phyloP scores from a whole-genome alignment of 2,797 vertebrate genomes.

The Dallia pectoralis region DNA sequence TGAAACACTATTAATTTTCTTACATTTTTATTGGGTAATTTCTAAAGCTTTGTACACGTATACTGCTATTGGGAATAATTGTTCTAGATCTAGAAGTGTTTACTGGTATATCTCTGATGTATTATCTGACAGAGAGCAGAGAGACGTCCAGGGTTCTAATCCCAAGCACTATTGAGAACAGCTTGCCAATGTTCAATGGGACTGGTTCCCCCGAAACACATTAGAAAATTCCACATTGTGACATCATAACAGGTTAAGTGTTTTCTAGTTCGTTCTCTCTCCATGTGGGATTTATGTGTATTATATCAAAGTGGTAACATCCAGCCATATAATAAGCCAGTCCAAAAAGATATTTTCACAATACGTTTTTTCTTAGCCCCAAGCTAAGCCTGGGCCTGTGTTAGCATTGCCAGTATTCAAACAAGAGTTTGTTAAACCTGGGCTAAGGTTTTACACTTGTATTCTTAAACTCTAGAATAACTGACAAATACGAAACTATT shows the following conservation, averaged over 20 bases:
- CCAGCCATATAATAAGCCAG: not conserved
- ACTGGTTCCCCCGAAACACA: conserved; percentile 4
- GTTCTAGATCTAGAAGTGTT: conserved; percentile 41
- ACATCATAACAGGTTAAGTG: conserved; percentile 55
- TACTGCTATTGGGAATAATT: conserved; percentile 57
- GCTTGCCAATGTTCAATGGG: not conserved
- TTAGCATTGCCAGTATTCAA: no score
- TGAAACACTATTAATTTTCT: no score
- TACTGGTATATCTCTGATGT: conserved; percentile 73
- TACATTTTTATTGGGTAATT: conserved; percentile 21
- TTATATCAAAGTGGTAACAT: not conserved
- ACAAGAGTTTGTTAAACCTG: no score
- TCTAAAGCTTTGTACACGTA: conserved; percentile 49
- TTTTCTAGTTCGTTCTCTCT: conserved; percentile 28
- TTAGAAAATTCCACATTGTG: conserved; percentile 39
- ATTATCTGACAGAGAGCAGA: conserved; percentile 67
- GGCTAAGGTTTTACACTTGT: no score
- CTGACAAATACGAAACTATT: no score
- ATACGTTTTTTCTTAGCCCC: no score
- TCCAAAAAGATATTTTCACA: no score
- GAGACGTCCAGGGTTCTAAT: conserved; percentile 70
- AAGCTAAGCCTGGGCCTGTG: no score
- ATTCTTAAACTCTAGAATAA: no score
- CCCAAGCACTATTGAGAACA: conserved; percentile 62
- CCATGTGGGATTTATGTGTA: not conserved